These are phyloP conservation scores for Drosophila kanapiae DNA, from an alignment of 1,140 invertebrate species.

Conservation along the genomic window DNA sequence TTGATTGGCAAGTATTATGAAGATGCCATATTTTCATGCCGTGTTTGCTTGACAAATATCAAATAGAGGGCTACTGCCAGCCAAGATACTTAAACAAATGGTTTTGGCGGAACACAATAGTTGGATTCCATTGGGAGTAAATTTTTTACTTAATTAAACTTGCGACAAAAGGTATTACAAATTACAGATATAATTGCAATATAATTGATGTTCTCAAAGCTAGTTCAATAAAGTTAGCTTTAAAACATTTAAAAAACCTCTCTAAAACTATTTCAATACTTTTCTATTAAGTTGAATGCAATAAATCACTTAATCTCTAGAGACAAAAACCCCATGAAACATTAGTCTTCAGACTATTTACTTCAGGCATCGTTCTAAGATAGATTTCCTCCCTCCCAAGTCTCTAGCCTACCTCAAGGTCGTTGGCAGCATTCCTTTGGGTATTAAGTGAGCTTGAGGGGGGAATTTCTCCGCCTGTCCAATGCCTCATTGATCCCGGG, in stretches of 20 bases:
- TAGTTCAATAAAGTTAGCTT: too few relatives aligned
- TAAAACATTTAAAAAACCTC: too few relatives aligned
- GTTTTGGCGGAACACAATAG: not conserved
- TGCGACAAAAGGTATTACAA: not conserved
- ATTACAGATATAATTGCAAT: too few relatives aligned
- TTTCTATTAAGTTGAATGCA: not conserved
- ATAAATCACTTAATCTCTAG: not conserved
- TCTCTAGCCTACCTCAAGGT: slow-evolving; percentile 10
- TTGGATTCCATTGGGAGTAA: not conserved
- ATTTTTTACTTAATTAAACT: not conserved
- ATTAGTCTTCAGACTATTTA: not conserved
- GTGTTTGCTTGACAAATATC: slow-evolving; percentile 2
- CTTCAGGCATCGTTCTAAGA: not conserved
- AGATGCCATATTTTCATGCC: not conserved
- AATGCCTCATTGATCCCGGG: slow-evolving; percentile 61
- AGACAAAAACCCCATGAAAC: slow-evolving; percentile 1
- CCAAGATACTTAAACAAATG: not conserved
- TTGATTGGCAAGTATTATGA: slow-evolving; percentile 11
- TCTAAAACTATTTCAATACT: too few relatives aligned
- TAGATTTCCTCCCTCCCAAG: not conserved
- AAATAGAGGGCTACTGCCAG: not conserved
- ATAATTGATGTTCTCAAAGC: too few relatives aligned
- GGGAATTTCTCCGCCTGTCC: slow-evolving; percentile 42
- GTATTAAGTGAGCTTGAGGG: not conserved
- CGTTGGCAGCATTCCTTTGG: not conserved